These are phyloP conservation scores for Hemitrygon akajei DNA, from an alignment of 2,797 vertebrate species.

Conservation along the genomic window DNA sequence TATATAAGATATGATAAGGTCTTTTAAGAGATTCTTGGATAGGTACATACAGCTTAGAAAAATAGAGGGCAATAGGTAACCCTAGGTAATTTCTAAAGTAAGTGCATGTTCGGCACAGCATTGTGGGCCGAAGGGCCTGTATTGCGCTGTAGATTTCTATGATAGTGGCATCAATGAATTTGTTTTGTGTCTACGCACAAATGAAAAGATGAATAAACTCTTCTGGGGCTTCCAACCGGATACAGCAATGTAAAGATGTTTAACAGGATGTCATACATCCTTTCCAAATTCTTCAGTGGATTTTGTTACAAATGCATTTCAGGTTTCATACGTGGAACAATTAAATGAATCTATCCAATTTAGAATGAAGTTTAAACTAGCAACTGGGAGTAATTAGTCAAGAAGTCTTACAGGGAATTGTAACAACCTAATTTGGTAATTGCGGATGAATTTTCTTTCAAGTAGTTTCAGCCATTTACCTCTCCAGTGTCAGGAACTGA, in stretches of 20 bases:
- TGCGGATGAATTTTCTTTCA: not conserved
- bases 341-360: not conserved
- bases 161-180: not conserved
- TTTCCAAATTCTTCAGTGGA: not conserved
- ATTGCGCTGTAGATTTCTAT: not conserved
- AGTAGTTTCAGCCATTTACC: not conserved
- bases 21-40: too few relatives aligned
- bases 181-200: not conserved
- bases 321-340: not conserved
- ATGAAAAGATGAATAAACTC: not conserved
- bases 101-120: too few relatives aligned
- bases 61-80: too few relatives aligned
- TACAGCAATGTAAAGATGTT: not conserved
- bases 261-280: not conserved
- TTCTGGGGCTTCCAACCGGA: too few relatives aligned
- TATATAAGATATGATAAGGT: too few relatives aligned
- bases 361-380: not conserved
- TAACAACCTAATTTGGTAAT: not conserved
- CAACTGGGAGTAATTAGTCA: slow-evolving; percentile 21
- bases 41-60: too few relatives aligned
- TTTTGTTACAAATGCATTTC: slow-evolving; percentile 19
- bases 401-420: not conserved
- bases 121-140: too few relatives aligned
- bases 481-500: not conserved
- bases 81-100: too few relatives aligned